Evolutionary conservation across 2,888 invertebrate species (phyloP), one percentile per base, ranked within the genome.

Genomic region (Macaria notata): DNA sequence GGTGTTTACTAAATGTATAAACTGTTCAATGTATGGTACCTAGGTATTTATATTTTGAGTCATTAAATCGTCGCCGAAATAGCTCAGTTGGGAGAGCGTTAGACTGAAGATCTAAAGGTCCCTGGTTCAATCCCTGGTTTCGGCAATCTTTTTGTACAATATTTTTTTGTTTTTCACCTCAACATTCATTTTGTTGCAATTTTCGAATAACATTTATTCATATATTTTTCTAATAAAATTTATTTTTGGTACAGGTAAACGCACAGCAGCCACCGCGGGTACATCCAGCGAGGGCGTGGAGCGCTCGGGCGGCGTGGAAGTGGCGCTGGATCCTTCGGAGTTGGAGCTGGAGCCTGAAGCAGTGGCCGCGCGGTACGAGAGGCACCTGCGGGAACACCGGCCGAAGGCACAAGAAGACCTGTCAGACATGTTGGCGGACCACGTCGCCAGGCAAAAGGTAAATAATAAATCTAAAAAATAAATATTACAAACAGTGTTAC

Each of bases 401-500:
- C 96, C 96, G 51, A 63, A 62, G 75, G 92, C 97, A 54, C 95
- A 96, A 74, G 99, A 99, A 89, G 99, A 99, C 92, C 93, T 99
- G 45, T 98, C 98, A 31, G 99, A 99, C 83, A 99, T 99, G 98
- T 94, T 99, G 75, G 99, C 98, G 4, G 99, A 99, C 84, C 99
- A 99, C 82, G 98, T 98, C 44, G 98, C 98, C 9, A 94, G 98
- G 68, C 98, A 99, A 83, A 98, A 98, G 94, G 97, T 97, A 75
- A 41, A n/a, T 36, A 36, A 36, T 1, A 36, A 6, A 36, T 36
- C 3, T 36, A 6, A 7, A 6, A 36, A 7, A 36, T 36, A 6
- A 2, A 36, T 36, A 4, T 36, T 36, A 7, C 7, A 2, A 36
- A 19, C 19, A 19, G 19, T 19, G n/a, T n/a, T n/a, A n/a, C n/a